Conservation (phyloP, 2,113 vertebrate genomes). For the Micromys minutus region DNA sequence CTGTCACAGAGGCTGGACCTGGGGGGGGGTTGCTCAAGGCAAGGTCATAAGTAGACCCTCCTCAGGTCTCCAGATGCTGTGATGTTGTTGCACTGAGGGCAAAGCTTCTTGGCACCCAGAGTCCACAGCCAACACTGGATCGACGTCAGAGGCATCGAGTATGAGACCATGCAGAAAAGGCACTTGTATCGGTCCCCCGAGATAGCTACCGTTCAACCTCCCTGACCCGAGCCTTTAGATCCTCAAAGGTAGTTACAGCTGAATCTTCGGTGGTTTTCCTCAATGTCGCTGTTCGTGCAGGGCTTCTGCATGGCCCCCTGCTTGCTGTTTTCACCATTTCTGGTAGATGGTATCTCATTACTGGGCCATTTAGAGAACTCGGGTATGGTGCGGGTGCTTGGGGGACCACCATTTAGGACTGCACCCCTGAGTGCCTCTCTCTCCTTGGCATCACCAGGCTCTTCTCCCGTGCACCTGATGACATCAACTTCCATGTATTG, state of each 20-base stretch:
- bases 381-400: conserved; percentile 97
- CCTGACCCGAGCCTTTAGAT: conserved; percentile 98
- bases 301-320: conserved; percentile 94
- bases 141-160: conserved; percentile 98
- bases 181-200: conserved; percentile 99
- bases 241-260: conserved; percentile 97
- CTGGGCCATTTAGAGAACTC: conserved; percentile 99
- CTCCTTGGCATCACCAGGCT: conserved; percentile 98
- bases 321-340: conserved; percentile 98
- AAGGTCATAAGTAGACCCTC: conserved; percentile 98
- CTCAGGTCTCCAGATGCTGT: conserved; percentile 98
- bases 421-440: conserved; percentile 97
- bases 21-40: conserved; percentile 52
- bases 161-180: conserved; percentile 99
- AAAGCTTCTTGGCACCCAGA: conserved; percentile 99
- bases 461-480: conserved; percentile 98
- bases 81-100: conserved; percentile 99
- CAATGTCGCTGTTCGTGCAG: conserved; percentile 99
- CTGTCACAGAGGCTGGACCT: conserved; percentile 65
- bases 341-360: conserved; percentile 99
- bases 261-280: conserved; percentile 99
- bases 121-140: conserved; percentile 99
- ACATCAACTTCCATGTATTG: conserved; percentile 99
- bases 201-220: conserved; percentile 99
- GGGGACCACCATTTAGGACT: conserved; percentile 97